Evolutionary conservation across 2,797 vertebrate genomes (phyloP), one percentile per base, ranked within the genome.

Genomic region (Arvicola amphibius): DNA sequence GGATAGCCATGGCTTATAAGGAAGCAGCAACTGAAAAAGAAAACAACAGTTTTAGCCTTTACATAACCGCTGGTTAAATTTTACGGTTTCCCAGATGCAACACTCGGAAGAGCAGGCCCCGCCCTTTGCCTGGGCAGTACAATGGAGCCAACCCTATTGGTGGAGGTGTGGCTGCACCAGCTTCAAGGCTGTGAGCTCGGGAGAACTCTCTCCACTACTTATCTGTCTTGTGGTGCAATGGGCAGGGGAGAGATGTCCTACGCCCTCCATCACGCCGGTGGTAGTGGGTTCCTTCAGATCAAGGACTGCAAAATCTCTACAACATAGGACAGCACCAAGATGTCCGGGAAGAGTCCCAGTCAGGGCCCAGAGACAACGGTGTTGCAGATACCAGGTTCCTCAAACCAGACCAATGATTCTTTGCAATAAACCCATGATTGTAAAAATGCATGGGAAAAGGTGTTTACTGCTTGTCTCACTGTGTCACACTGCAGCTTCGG

Each of bases 61-160:
- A 27, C 74, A 86, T 23, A 96, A 92, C 90, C 34, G 76, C 73
- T 17, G 34, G 13, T 78, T 69, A 63, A 84, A 56, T 88, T 85
- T 69, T 88, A 51, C 6, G 86, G n/a, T n/a, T 77, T 77, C 74
- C 46, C 69, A 71, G n/a, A 17, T 71, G 34, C 69, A 71, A 21
- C 34, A 71, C 17, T 21, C 3, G 9, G 7, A n/a, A 71, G 69
- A 71, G 69, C 69, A 37, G n/a, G 34, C 34, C 65, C 6, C 32
- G 32, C 5, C 2, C 14, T 7, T n/a, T 71, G 17, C 34, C 34
- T n/a, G 34, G n/a, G 6, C 14, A 69, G 34, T 19, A n/a, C n/a
- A 71, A 71, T 19, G 21, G 69, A 71, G n/a, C 17, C 34, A 71
- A 21, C 7, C 34, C 34, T 71, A 19, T 71, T 37, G 69, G n/a